Percentiles rank a stretch among this genome's conserved stretches.
Evolutionary conservation across 2,888 invertebrate species (phyloP).

Genomic region (Pycnomerus fuliginosus): DNA sequence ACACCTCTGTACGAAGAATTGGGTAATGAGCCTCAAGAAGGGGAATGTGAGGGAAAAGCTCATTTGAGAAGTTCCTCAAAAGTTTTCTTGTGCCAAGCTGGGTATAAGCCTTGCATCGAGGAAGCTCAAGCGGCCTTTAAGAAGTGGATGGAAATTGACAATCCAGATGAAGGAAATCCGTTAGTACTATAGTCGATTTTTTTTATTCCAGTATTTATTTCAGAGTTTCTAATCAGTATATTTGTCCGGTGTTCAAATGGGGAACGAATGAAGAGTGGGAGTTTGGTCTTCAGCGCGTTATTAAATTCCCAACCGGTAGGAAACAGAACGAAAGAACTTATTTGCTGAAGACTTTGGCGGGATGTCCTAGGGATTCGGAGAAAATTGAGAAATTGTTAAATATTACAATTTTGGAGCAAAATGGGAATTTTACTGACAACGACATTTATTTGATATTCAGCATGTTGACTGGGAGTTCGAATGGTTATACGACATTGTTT

Average conservation of each 20-base stretch:
- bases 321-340: conserved; percentile 76
- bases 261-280: conserved; percentile 80
- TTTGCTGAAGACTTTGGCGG: conserved; percentile 73
- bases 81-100: conserved; percentile 72
- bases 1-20: conserved; percentile 73
- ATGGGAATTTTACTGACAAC: conserved; percentile 73
- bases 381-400: conserved; percentile 69
- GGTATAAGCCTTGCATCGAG: conserved; percentile 74
- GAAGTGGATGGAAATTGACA: conserved; percentile 72
- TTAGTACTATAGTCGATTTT: conserved; percentile 53
- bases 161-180: conserved; percentile 80
- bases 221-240: conserved; percentile 73
- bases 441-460: conserved; percentile 74
- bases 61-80: conserved; percentile 68
- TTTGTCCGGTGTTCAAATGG: conserved; percentile 82
- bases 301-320: conserved; percentile 70
- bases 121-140: conserved; percentile 72
- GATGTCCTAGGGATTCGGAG: conserved; percentile 70
- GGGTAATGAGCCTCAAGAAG: conserved; percentile 55
- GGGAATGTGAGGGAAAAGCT: conserved; percentile 66
- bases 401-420: conserved; percentile 67
- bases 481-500: conserved; percentile 71
- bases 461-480: conserved; percentile 70
- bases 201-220: conserved; percentile 17
- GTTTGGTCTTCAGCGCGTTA: conserved; percentile 74